Evolutionary conservation across 1,140 invertebrate species (phyloP).

Genomic region (Trypoxylus dichotomus): DNA sequence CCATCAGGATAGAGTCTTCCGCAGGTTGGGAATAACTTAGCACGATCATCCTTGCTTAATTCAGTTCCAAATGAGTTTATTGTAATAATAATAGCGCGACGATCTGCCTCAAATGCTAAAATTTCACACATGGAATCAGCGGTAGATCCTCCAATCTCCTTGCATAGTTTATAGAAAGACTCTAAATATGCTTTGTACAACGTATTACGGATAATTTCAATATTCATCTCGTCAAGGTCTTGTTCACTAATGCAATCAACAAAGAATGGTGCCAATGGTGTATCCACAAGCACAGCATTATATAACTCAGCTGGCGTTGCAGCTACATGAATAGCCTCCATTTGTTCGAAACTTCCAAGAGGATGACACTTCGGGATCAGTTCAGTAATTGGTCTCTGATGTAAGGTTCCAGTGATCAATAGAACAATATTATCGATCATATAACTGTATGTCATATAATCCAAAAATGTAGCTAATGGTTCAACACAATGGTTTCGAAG

Average conservation of each 20-base stretch:
- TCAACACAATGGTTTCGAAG: conserved; percentile 97
- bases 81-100: conserved; percentile 98
- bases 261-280: conserved; percentile 98
- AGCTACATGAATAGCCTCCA: conserved; percentile 99
- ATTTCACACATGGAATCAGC: conserved; percentile 99
- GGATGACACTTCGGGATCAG: conserved; percentile 99
- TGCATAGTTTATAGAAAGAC: conserved; percentile 97
- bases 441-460: conserved; percentile 99
- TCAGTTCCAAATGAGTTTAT: conserved; percentile 99
- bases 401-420: conserved; percentile 96
- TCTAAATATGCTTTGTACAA: conserved; percentile 99
- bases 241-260: conserved; percentile 99
- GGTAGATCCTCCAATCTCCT: conserved; percentile 94
- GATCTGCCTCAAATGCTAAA: conserved; percentile 98
- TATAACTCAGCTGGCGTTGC: conserved; percentile 98
- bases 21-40: conserved; percentile 96
- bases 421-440: conserved; percentile 99
- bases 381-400: conserved; percentile 97
- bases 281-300: conserved; percentile 98
- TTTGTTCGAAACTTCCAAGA: conserved; percentile 99
- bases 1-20: conserved; percentile 98
- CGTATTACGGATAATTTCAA: conserved; percentile 99
- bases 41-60: conserved; percentile 96
- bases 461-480: conserved; percentile 94
- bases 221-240: conserved; percentile 99